Base-by-base conservation (phyloP, 2,888 invertebrate genomes). In the Timema cristinae region DNA sequence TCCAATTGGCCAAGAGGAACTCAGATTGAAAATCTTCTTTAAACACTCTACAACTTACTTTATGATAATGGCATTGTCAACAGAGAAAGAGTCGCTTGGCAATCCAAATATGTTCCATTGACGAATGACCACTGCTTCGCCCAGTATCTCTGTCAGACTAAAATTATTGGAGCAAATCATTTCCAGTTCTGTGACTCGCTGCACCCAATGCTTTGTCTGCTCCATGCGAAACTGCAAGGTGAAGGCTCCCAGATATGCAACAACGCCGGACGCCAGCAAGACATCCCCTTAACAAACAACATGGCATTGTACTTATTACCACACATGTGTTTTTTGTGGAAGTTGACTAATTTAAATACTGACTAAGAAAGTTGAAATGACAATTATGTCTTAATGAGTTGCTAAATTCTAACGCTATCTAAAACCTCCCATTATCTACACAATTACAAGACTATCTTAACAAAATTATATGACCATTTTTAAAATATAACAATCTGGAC, bases 161-260 rank as follows among this genome's bases (percentile, higher is more conserved):
- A 92, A 97, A 79, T 93, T 83, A 66, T 81, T 79, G 0, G 91
- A 90, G 79, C 94, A 95, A 5, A 92, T 89, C 7, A 98, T 88
- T 0, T 90, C 88, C 71, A 88, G 87, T 6, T 86, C 85, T 49
- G 86, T 86, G 63, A 95, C 91, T 47, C 87, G 86, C 54, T 85
- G 80, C 0, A 92, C 87, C 97, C 97, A 97, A 72, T 85, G 83
- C 13, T 84, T 84, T 13, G 92, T 87, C 86, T 95, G 90, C 51
- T 84, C 81, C 69, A 86, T 78, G 75, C 94, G 86, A 80, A 91
- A 93, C 71, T 86, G 83, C 75, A 89, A 88, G 1, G 93, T 93
- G 78, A 96, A 97, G 5, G 96, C 93, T 9, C 97, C 97, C 69
- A 97, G 85, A 81, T 97, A 97, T 0, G 96, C 94, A 5, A 97